Base-by-base conservation (phyloP, 2,888 invertebrate genomes). In the Stegana nigrithorax region DNA sequence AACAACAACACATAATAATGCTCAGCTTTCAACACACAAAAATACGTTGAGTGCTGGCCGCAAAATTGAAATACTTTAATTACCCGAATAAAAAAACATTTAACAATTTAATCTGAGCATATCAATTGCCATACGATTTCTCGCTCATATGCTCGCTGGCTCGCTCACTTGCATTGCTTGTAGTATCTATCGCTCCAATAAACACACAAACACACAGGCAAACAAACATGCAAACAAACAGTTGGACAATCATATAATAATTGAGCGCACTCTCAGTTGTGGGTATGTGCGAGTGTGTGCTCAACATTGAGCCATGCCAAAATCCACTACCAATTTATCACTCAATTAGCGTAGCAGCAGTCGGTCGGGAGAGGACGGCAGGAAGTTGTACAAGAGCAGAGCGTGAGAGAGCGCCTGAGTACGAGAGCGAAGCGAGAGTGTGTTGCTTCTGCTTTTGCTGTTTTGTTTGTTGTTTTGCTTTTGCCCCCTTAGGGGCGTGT, bases 341-440 rank as follows among this genome's bases (percentile, higher is more conserved):
- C 81, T 81, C 81, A 81, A 81, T 81, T 81, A 81, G 81, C 83
- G 80, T n/a, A n/a, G n/a, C n/a, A n/a, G n/a, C n/a, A n/a, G n/a
- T n/a, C n/a, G n/a, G n/a, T n/a, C n/a, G n/a, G n/a, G n/a, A n/a
- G n/a, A n/a, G n/a, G n/a, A n/a, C n/a, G n/a, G n/a, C 82, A 73
- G 81, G 79, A 79, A 81, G 79, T 80, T 80, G 76, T 77, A 78
- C 19, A 39, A 10, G n/a, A 39, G 39, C 17, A 39, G 39, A 14
- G 10, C 3, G 39, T 39, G 39, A 39, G 39, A 7, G 39, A 6
- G n/a, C 39, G 39, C 7, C 1, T 39, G n/a, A 39, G 39, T n/a
- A n/a, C n/a, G n/a, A n/a, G n/a, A n/a, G n/a, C n/a, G n/a, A n/a
- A n/a, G n/a, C n/a, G n/a, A n/a, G n/a, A n/a, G n/a, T n/a, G n/a